Percentiles rank a stretch among this genome's conserved stretches.
phyloP scores from a whole-genome alignment of 2,113 vertebrate genomes.

The Platycercus adscitus region DNA sequence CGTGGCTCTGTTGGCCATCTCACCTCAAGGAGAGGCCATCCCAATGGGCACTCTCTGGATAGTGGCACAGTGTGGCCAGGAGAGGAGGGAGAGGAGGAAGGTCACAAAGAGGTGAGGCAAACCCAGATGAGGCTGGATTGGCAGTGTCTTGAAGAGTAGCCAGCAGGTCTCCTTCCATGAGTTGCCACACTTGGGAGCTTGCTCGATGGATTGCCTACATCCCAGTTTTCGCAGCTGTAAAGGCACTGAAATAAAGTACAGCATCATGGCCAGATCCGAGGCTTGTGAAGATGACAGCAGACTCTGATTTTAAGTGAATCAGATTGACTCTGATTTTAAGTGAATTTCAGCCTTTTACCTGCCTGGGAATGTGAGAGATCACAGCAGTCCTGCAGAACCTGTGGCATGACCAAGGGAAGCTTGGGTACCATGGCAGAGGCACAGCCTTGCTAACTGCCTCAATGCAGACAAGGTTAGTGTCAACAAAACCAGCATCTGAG shows the following conservation, averaged over 20 bases:
- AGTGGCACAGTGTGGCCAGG: rapidly evolving
- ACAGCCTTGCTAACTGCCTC: neutral
- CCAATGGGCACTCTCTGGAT: neutral
- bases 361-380: neutral
- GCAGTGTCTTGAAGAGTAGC: neutral
- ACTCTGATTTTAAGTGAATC: neutral
- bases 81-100: neutral
- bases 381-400: rapidly evolving
- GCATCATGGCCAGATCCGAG: neutral
- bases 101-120: neutral
- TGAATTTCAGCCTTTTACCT: neutral
- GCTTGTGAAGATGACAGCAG: neutral
- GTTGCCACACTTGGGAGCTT: rapidly evolving
- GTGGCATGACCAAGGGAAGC: neutral
- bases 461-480: rapidly evolving
- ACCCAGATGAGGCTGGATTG: rapidly evolving
- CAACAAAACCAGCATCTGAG: neutral
- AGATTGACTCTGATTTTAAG: neutral
- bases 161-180: neutral
- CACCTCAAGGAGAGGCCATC: neutral
- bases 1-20: neutral
- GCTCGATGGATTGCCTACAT: rapidly evolving
- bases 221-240: neutral
- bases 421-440: neutral
- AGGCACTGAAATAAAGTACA: neutral